phyloP scores from a whole-genome alignment of 2,113 vertebrate genomes.

The Guaruba guarouba region DNA sequence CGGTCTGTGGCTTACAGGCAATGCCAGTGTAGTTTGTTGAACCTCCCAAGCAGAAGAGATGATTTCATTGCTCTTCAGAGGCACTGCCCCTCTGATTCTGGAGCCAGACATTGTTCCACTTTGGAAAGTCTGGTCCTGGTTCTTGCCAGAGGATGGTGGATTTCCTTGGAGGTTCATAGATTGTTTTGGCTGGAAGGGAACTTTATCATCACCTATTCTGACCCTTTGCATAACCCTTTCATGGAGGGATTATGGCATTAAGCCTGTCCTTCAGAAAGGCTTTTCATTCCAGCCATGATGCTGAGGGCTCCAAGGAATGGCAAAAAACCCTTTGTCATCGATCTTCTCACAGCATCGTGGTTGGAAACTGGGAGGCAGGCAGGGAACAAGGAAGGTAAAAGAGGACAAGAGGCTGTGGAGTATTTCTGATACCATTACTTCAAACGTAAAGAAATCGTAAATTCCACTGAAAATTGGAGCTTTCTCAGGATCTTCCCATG shows the following conservation, averaged over 20 bases:
- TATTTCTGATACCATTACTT: neutral
- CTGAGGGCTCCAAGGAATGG: neutral
- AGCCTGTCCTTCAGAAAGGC: neutral
- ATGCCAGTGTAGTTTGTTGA: neutral
- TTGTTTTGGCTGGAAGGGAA: constrained; percentile 39
- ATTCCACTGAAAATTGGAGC: neutral
- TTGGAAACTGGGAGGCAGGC: neutral
- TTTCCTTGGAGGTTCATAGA: constrained; percentile 12
- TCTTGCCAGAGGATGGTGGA: constrained; percentile 8
- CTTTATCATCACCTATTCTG: constrained; percentile 16
- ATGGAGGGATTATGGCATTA: neutral
- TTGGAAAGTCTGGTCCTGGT: neutral
- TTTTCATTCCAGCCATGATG: neutral
- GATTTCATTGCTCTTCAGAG: constrained; percentile 15
- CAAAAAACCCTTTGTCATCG: neutral
- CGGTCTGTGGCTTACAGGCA: neutral
- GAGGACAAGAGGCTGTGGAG: neutral
- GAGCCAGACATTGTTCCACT: constrained; percentile 40
- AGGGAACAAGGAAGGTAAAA: neutral
- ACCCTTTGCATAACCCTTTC: constrained; percentile 7
- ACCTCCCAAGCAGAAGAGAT: constrained; percentile 45
- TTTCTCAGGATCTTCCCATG: neutral
- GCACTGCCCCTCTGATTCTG: neutral
- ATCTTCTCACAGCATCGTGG: neutral
- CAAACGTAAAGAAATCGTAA: neutral